These are phyloP conservation scores for Girardinus metallicus DNA, from an alignment of 2,797 vertebrate species.

Conservation along the genomic window DNA sequence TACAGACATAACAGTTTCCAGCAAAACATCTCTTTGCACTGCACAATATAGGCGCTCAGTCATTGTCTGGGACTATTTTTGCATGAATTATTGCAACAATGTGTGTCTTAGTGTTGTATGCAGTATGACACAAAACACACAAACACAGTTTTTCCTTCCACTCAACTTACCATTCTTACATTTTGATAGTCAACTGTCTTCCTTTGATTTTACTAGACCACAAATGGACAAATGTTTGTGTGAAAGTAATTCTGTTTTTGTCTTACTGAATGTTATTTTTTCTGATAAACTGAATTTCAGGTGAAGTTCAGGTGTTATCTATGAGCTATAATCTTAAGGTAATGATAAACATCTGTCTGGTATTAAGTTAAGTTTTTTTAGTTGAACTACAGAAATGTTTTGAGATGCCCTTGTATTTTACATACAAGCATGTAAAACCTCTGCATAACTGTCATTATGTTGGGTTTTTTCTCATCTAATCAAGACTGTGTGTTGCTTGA, in stretches of 20 bases:
- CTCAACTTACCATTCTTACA: not conserved
- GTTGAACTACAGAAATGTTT: not conserved
- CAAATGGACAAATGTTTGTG: not conserved
- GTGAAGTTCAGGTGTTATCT: not conserved
- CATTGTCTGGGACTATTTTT: not conserved
- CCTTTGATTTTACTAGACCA: not conserved
- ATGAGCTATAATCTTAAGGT: not conserved
- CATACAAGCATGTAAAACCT: not conserved
- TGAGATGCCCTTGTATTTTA: constrained; percentile 17
- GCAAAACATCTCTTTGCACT: not conserved
- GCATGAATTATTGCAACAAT: not conserved
- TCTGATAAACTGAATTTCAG: not conserved
- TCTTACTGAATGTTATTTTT: not conserved
- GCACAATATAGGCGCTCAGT: not conserved
- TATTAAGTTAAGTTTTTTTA: not conserved
- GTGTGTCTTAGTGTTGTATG: not conserved
- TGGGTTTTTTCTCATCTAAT: constrained; percentile 15
- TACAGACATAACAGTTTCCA: not conserved
- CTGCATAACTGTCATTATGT: constrained; percentile 23
- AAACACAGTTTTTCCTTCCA: not conserved
- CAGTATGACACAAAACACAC: not conserved
- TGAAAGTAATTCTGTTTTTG: not conserved
- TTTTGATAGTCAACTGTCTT: not conserved
- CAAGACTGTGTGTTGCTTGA: constrained; percentile 20
- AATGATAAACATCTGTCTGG: not conserved